These are phyloP conservation scores for Malacoraja senta DNA, from an alignment of 2,797 vertebrate genomes.

Conservation along the genomic window DNA sequence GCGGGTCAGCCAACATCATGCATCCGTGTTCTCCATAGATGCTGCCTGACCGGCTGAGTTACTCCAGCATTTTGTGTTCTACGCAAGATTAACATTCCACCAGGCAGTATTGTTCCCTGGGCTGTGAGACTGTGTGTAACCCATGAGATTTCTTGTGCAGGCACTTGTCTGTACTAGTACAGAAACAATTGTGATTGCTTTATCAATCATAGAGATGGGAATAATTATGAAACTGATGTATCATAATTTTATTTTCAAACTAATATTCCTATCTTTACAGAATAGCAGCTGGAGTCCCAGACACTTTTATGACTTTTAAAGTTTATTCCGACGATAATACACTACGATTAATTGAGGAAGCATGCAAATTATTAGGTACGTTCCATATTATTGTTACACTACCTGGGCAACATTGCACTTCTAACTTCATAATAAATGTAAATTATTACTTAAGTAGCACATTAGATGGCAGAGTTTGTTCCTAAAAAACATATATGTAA, in stretches of 20 bases:
- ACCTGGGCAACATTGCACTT: neutral
- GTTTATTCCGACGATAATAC: conserved; percentile 69
- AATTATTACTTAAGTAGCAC: neutral
- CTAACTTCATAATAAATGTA: neutral
- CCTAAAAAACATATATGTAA: neutral
- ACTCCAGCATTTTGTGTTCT: too few species aligned
- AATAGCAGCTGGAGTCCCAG: conserved; percentile 57
- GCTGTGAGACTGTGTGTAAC: neutral
- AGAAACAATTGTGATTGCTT: neutral
- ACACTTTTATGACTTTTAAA: conserved; percentile 68
- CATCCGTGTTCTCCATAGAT: too few species aligned
- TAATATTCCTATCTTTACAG: conserved; percentile 48
- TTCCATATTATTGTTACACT: conserved; percentile 30
- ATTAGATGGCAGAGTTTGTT: neutral
- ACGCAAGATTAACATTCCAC: neutral
- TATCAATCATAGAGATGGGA: neutral
- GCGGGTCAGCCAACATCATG: too few species aligned
- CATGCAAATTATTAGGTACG: conserved; percentile 60
- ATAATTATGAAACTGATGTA: neutral
- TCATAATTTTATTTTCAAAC: neutral
- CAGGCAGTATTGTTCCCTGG: neutral
- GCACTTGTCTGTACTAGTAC: neutral
- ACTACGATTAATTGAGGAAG: conserved; percentile 58
- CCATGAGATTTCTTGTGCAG: neutral
- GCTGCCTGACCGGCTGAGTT: too few species aligned